Conservation (phyloP, 2,888 invertebrate species). For the Acleris sparsana region DNA sequence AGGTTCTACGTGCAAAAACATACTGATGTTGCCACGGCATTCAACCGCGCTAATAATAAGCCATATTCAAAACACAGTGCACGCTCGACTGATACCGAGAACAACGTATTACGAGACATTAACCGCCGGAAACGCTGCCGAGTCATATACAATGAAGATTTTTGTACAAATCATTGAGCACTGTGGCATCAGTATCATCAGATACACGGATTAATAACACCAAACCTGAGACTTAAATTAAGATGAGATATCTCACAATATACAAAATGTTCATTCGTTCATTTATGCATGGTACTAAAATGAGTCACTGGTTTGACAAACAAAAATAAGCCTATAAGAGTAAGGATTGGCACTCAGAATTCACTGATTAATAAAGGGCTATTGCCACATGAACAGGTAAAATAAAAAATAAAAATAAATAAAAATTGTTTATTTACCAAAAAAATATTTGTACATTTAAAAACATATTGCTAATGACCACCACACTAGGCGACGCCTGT, state of each 20-base stretch:
- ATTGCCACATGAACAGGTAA: slow-evolving; percentile 22
- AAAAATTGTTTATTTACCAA: too few relatives aligned
- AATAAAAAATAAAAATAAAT: too few relatives aligned
- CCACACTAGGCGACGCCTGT: too few relatives aligned
- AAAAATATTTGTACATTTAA: too few relatives aligned
- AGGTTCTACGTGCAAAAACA: slow-evolving; percentile 12
- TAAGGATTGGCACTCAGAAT: too few relatives aligned
- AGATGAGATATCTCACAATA: too few relatives aligned
- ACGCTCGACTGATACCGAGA: slow-evolving; percentile 64
- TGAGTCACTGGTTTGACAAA: too few relatives aligned
- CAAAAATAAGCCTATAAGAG: too few relatives aligned
- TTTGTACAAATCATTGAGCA: slow-evolving; percentile 22
- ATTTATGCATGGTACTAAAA: too few relatives aligned
- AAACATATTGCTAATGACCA: too few relatives aligned
- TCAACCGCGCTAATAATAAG: slow-evolving; percentile 53
- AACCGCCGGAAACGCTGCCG: slow-evolving; percentile 67
- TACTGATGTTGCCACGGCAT: slow-evolving; percentile 19
- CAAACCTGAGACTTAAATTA: too few relatives aligned
- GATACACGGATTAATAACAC: slow-evolving; percentile 4
- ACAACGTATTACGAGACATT: slow-evolving; percentile 60
- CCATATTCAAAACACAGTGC: slow-evolving; percentile 65
- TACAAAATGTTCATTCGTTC: too few relatives aligned
- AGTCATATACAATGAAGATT: slow-evolving; percentile 4
- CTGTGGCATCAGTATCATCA: background rate
- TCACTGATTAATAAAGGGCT: background rate